Base-by-base conservation (phyloP, 1,140 invertebrate genomes). In the Atta cephalotes region DNA sequence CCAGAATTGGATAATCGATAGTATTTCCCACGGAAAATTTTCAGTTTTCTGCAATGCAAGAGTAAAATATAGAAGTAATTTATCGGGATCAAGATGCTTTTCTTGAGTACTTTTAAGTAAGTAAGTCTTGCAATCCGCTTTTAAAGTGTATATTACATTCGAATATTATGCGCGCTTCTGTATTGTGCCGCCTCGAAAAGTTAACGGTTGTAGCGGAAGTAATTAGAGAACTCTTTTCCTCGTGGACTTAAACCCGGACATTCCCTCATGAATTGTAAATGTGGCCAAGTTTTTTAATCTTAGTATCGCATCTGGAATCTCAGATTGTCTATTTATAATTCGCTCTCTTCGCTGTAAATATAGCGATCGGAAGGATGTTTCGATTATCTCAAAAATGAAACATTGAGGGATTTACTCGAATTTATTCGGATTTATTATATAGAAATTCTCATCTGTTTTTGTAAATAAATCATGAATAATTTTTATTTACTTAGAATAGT, bases 181-280 rank as follows among this genome's bases (percentile, higher is more conserved):
- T 39, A 62, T 45, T 81, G 71, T 76, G 56, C 18, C 28, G 18
- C 12, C 16, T 56, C 72, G 49, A 21, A 31, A 87, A 84, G 66
- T 88, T 35, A 80, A 51, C 56, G 66, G 72, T 56, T 72, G 79
- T 65, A 62, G 53, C 58, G 81, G 74, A 85, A 72, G 77, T 80
- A 88, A 89, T 89, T 89, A 88, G 70, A 74, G 85, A 89, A 89
- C 58, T 86, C 81, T 86, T 79, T 85, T 86, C 63, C 56, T 77
- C 39, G 5, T 51, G 39, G 7, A 49, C 70, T 70, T 51, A 71
- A 80, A 45, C 16, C 10, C 18, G n/a, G n/a, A 10, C 28, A 45
- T 76, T 60, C 12, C 28, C 70, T 71, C 16, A 84, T 84, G 82
- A 86, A 80, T 86, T 72, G 60, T 86, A 88, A 89, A 89, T 86